Base-by-base conservation (phyloP, 2,797 vertebrate species). In the Mus spretus region DNA sequence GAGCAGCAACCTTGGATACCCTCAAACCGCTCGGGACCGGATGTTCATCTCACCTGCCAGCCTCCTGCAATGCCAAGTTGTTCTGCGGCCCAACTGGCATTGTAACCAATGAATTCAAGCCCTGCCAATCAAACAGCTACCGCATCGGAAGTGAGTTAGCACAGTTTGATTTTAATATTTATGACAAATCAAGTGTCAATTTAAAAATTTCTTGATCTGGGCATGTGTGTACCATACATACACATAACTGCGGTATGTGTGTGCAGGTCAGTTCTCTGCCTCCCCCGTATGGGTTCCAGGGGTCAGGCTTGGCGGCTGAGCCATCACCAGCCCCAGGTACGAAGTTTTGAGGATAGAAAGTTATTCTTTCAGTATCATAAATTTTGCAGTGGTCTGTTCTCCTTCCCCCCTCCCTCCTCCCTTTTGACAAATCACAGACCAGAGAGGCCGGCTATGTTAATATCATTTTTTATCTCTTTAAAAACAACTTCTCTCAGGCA, bases 31-130 rank as follows among this genome's bases (percentile, higher is more conserved):
- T 95, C 86, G 44, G 57, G 74, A 65, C 17, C 34, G 10, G 3
- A 74, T 59, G 87, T 72, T 53, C 40, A 6, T 12, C 44, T 96
- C 72, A 34, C 11, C 20, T 44, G 6, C 61, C 80, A 26, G 26
- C 55, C 59, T 93, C 22, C 1, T 13, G 88, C 31, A 26, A 31
- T 2, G 65, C 28, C 11, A 44, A 94, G 53, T 75, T n/a, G 82
- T 87, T 95, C 78, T 44, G n/a, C 59, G 63, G 86, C 93, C 80
- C 74, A 44, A 26, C 87, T 63, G 22, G 14, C 13, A 10, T 90
- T 90, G 72, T 79, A 75, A n/a, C 1, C 8, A n/a, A 75, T 88
- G 40, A n/a, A 67, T 94, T 96, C 77, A 74, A 70, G 92, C 75
- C 57, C 7, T 59, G 80, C 84, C 84, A 86, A 19, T 77, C 65